These are phyloP conservation scores for Papilio aristodemus DNA, from an alignment of 1,140 invertebrate genomes.

Conservation along the genomic window DNA sequence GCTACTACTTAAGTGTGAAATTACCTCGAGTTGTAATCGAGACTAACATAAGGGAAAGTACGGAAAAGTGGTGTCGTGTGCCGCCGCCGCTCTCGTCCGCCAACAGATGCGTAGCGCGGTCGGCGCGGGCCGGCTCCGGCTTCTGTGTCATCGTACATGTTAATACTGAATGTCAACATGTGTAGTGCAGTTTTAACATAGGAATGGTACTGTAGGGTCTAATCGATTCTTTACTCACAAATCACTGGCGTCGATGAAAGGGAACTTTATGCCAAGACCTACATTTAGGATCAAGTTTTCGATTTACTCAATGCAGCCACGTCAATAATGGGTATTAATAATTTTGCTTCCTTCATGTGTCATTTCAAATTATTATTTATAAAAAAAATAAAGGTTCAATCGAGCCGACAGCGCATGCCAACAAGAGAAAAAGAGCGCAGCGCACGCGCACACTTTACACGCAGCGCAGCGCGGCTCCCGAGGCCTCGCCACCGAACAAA, in stretches of 20 bases:
- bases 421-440: background rate
- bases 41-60: background rate
- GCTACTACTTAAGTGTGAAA: background rate
- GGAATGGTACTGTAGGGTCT: too few species aligned
- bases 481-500: conserved; percentile 10
- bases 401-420: conserved; percentile 14
- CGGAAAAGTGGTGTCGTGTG: background rate
- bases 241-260: too few species aligned
- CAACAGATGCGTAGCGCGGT: background rate
- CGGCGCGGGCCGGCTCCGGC: background rate
- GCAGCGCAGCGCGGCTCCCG: background rate
- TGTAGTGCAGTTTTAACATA: too few species aligned
- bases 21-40: background rate
- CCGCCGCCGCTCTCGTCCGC: background rate
- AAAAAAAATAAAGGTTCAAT: conserved; percentile 17
- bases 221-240: too few species aligned
- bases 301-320: background rate
- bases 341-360: background rate
- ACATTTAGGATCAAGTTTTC: too few species aligned
- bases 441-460: conserved; percentile 14
- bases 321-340: conserved; percentile 4
- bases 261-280: too few species aligned
- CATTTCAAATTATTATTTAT: conserved; percentile 13
- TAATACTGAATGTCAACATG: too few species aligned
- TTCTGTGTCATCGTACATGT: too few species aligned